Evolutionary conservation across 2,113 vertebrate genomes (phyloP), one percentile per base, ranked within the genome.

Genomic region (Ramphastos sulfuratus): DNA sequence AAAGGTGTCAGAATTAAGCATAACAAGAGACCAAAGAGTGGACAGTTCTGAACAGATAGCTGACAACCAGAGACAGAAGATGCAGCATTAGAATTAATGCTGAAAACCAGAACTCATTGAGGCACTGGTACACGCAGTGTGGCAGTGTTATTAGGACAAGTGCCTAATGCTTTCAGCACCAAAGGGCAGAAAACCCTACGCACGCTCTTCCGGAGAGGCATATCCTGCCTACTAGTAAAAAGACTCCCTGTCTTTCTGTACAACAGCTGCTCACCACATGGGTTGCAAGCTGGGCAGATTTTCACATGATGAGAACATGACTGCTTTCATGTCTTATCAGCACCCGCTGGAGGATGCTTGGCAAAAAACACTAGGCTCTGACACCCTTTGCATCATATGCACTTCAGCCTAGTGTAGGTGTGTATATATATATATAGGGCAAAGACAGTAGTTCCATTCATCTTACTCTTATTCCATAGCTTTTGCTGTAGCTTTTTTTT

Each of bases 191-290:
- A 79, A 77, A 33, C 10, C 44, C 35, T 37, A 30, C 12, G 10
- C 15, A 15, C 0, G 0, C 31, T 84, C 17, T 65, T 78, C 66
- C 25, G 39, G 0, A 48, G 78, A 2, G 39, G 58, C 10, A 56
- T 6, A 52, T 54, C 28, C 73, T 72, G 65, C 77, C 58, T 21
- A 28, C 39, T 5, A 52, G 63, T 10, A 65, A 58, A 33, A 54
- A 28, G 15, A 35, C 54, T 71, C 35, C 72, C 50, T 39, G 19
- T 55, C 70, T 64, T 66, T n/a, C 66, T 69, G 44, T 67, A n/a
- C 24, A 75, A 42, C 17, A 70, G 79, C 72, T 81, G 76, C 72
- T 73, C 50, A 42, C 25, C 4, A 2, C 10, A 2, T 35, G 33
- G 33, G 20, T 15, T 85, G 52, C n/a, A 37, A 67, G 10, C 37